Evolutionary conservation across 1,140 invertebrate species (phyloP).

Genomic region (Coelopa frigida): DNA sequence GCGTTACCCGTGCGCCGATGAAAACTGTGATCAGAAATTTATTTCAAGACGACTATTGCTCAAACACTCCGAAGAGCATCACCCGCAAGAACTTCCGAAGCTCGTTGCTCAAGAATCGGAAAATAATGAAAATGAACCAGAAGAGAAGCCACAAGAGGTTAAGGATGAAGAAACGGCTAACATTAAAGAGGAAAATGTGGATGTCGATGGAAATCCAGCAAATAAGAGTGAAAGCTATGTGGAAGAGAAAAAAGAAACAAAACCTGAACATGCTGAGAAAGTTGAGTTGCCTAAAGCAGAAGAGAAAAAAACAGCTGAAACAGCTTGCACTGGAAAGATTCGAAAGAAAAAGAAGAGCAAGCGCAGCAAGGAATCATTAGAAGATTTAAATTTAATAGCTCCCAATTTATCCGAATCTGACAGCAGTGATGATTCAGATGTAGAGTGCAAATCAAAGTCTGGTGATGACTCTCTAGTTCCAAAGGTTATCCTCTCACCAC

Average conservation of each 20-base stretch:
- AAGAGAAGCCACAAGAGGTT: conserved; percentile 23
- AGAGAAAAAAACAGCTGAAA: conserved; percentile 13
- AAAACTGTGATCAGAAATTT: conserved; percentile 64
- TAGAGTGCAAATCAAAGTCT: conserved; percentile 12
- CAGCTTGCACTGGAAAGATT: conserved; percentile 2
- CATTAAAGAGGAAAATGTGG: conserved; percentile 16
- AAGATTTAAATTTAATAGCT: conserved; percentile 60
- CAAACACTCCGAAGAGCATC: conserved; percentile 58
- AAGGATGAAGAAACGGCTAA: conserved; percentile 13
- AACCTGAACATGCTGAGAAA: conserved; percentile 35
- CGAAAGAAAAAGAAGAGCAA: conserved; percentile 54
- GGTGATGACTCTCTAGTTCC: conserved; percentile 23
- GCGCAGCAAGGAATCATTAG: conserved; percentile 54
- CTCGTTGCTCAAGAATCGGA: no score
- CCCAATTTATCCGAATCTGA: conserved; percentile 74
- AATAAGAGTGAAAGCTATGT: background rate
- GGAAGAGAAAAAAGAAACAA: background rate
- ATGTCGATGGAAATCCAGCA: background rate
- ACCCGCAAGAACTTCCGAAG: conserved; percentile 11
- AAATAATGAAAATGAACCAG: no score
- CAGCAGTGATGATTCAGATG: conserved; percentile 59
- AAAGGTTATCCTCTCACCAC: conserved; percentile 30
- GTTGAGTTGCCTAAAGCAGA: conserved; percentile 13
- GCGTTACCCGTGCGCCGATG: conserved; percentile 62
- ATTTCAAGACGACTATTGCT: conserved; percentile 69